A percentile compares a stretch with the other conserved stretches of the same genome.
Conservation (phyloP, 2,888 invertebrate species). For the Synergus umbraculus region DNA sequence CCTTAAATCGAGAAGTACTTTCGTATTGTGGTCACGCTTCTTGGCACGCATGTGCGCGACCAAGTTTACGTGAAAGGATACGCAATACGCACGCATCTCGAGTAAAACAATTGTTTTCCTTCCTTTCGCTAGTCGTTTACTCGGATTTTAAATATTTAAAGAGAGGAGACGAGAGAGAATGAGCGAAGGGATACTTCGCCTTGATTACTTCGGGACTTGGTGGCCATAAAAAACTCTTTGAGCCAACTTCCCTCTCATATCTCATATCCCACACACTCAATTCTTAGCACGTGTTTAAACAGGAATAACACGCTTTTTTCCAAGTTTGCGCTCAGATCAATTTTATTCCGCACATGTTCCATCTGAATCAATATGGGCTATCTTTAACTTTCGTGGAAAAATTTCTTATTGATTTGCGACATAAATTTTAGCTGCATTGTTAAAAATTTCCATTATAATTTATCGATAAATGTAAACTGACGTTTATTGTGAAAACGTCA, state of each 20-base stretch:
- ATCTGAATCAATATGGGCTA: neutral
- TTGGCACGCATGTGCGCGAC: constrained; percentile 55
- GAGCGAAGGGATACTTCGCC: constrained; percentile 5
- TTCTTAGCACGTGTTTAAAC: constrained; percentile 7
- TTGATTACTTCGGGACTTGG: constrained; percentile 13
- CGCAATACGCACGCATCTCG: neutral
- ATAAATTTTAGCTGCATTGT: neutral
- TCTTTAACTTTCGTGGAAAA: neutral
- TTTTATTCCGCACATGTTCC: constrained; percentile 1
- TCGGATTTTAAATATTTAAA: constrained; percentile 21
- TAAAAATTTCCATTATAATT: no score
- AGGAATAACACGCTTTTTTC: neutral
- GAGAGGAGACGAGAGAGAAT: neutral
- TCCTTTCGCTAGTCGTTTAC: neutral
- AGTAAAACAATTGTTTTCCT: constrained; percentile 32
- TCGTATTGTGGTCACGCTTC: constrained; percentile 51
- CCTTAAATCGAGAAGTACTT: constrained; percentile 55
- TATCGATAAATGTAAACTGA: no score
- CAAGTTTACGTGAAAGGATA: constrained; percentile 33
- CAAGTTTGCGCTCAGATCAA: neutral
- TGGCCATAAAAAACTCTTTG: constrained; percentile 10
- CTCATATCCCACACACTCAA: neutral
- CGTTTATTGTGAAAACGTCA: no score
- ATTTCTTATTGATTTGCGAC: neutral
- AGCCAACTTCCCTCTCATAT: neutral